Evolutionary conservation across 1,140 invertebrate genomes (phyloP), one percentile per base, ranked within the genome.

Genomic region (Antheraea pernyi): DNA sequence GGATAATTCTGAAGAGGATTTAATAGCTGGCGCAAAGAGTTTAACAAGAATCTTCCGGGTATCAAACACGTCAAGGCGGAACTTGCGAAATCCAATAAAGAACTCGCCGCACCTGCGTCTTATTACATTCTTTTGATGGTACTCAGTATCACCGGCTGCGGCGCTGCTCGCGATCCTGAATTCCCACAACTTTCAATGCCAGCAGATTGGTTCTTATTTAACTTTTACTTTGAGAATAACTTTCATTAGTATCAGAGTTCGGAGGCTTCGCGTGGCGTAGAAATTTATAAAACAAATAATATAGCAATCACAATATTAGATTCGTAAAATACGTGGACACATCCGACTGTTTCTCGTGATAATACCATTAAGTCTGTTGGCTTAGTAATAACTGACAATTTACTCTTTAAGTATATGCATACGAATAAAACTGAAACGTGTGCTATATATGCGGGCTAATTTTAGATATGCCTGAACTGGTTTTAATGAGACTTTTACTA

Each of bases 11-110:
- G 63, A 64, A 62, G 65, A 71, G 63, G 71, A 84, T 88, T 85
- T 86, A 86, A 86, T 87, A 85, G 75, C 76, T 63, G 74, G 78
- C 19, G 60, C 78, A 81, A 86, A 86, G 86, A 89, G 85, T 90
- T 89, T 73, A 82, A 81, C 77, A 90, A 89, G 86, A 90, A 91
- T 92, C 84, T 86, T 86, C 74, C 80, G 84, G 80, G 85, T 83
- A 88, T 90, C 86, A 87, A 85, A 89, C 83, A 89, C 84, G 86
- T 90, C 87, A 80, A 72, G 67, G 70, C 61, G 86, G 86, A 87
- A 87, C 85, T 85, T 83, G 85, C 81, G 83, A 90, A 90, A 91
- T 90, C 87, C 86, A 91, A 91, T 91, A 91, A 91, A 89, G 86
- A 87, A 89, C 79, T 88, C 77, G 82, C 78, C 80, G 80, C 86